phyloP scores from a whole-genome alignment of 2,888 invertebrate genomes.

The Liodrosophila aerea region DNA sequence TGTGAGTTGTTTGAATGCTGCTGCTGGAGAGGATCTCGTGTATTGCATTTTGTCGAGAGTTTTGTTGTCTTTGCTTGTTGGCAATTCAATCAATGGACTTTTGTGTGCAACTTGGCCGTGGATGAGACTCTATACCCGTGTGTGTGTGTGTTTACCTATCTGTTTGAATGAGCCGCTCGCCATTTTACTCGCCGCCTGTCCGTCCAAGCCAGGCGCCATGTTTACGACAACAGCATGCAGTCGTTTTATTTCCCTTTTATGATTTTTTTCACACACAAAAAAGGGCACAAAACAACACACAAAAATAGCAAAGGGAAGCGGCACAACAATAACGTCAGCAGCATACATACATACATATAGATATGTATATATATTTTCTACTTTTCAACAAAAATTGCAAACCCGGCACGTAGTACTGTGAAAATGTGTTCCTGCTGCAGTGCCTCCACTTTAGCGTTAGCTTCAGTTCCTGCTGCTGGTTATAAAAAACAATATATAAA shows the following conservation, averaged over 20 bases:
- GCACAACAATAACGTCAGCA: constrained; percentile 34
- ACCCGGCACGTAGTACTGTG: constrained; percentile 64
- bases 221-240: constrained; percentile 72
- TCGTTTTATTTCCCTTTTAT: constrained; percentile 70
- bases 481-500: constrained; percentile 77
- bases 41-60: constrained; percentile 20
- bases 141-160: constrained; percentile 10
- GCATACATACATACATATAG: constrained; percentile 2
- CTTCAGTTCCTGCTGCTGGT: constrained; percentile 40
- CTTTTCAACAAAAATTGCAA: constrained; percentile 76
- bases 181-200: background rate
- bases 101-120: constrained; percentile 52
- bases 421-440: constrained; percentile 44
- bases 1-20: no score
- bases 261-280: constrained; percentile 44
- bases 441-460: background rate
- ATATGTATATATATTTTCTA: constrained; percentile 53
- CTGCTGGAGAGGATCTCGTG: constrained; percentile 20
- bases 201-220: constrained; percentile 58
- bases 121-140: constrained; percentile 14
- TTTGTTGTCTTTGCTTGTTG: constrained; percentile 37
- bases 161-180: constrained; percentile 22
- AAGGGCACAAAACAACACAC: background rate
- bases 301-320: constrained; percentile 22
- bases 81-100: constrained; percentile 77